A percentile compares a stretch with the other conserved stretches of the same genome.
Conservation (phyloP, 2,113 vertebrate species). For the Zosterops pallidus region DNA sequence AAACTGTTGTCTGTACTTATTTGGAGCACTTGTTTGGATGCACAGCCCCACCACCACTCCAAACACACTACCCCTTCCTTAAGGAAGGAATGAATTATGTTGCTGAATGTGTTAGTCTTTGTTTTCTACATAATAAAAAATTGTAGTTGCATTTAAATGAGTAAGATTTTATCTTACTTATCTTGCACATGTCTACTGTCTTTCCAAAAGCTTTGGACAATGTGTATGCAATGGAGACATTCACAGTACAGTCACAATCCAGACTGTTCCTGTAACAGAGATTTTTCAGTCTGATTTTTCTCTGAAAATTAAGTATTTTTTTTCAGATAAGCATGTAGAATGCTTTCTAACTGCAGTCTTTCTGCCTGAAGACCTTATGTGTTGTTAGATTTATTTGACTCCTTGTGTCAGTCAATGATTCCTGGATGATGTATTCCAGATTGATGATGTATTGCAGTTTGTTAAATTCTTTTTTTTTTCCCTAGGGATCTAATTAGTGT, state of each 20-base stretch:
- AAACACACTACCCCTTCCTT: background rate
- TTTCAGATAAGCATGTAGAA: background rate
- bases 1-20: background rate
- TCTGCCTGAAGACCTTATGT: background rate
- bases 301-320: background rate
- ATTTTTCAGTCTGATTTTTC: background rate
- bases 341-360: background rate
- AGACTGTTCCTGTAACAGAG: background rate
- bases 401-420: background rate
- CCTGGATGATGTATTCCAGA: background rate
- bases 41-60: background rate
- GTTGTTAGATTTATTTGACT: background rate
- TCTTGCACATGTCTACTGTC: background rate
- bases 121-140: background rate
- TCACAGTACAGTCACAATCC: background rate
- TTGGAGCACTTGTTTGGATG: background rate
- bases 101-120: background rate
- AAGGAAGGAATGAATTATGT: background rate
- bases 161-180: background rate
- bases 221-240: rapidly evolving
- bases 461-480: background rate
- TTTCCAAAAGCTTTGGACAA: background rate
- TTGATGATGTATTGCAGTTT: background rate
- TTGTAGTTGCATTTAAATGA: background rate
- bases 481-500: background rate